These are phyloP conservation scores for Ciona savignyi DNA, from an alignment of 23 tunicate species.

Conservation along the genomic window DNA sequence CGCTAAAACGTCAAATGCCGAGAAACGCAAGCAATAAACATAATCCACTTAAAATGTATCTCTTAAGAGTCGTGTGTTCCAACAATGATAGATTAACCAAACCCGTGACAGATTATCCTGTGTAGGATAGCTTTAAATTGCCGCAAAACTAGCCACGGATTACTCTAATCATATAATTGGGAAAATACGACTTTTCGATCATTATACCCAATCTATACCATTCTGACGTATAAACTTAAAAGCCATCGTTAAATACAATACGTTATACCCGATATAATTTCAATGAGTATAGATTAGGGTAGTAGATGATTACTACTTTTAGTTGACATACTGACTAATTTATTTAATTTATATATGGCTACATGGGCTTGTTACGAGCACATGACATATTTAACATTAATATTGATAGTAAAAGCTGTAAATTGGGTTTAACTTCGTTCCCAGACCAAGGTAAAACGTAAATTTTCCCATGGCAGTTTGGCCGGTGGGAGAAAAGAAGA, in stretches of 20 bases:
- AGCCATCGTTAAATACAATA: background rate
- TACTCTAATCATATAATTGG: background rate
- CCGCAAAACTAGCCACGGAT: background rate
- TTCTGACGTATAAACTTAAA: background rate
- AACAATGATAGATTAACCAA: too few species aligned
- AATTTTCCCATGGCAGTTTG: background rate
- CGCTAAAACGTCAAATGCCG: background rate
- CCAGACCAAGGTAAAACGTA: too few species aligned
- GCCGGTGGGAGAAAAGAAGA: background rate
- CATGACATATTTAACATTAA: too few species aligned
- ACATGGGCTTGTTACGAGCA: too few species aligned
- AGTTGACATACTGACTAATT: too few species aligned
- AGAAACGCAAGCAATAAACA: background rate
- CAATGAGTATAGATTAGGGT: too few species aligned
- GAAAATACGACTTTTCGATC: background rate
- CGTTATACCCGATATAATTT: too few species aligned
- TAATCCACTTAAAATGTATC: background rate
- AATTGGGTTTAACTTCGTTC: too few species aligned
- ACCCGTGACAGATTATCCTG: background rate
- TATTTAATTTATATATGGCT: too few species aligned
- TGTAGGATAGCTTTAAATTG: background rate
- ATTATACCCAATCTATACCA: background rate
- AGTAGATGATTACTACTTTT: too few species aligned
- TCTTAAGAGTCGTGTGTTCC: background rate
- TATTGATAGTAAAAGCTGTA: too few species aligned